These are phyloP conservation scores for Amitus sp. DNA, from an alignment of 2,888 invertebrate genomes.

Conservation along the genomic window DNA sequence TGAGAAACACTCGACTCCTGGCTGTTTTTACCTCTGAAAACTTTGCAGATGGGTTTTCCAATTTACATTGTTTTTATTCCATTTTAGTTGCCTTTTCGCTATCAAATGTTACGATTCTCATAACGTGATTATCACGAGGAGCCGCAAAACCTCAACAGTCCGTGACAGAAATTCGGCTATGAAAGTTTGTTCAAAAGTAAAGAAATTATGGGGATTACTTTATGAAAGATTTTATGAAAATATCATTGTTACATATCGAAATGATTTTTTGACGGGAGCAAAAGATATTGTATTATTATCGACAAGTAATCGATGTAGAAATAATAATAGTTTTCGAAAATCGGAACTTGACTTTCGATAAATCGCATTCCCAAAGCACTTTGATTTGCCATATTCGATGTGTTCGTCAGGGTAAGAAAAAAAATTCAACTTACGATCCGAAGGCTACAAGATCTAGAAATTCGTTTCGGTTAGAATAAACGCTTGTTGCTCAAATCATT, in stretches of 20 bases:
- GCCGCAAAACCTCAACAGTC: not conserved
- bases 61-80: constrained; percentile 5
- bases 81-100: constrained; percentile 2
- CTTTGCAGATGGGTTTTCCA: constrained; percentile 6
- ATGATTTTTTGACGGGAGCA: not conserved
- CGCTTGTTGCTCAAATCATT: not conserved
- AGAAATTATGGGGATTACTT: not conserved
- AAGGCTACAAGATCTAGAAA: too few species aligned
- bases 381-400: not conserved
- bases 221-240: too few species aligned
- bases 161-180: too few species aligned
- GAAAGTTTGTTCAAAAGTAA: too few species aligned
- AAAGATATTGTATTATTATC: not conserved
- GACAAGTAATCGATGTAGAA: not conserved
- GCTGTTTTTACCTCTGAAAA: constrained; percentile 3
- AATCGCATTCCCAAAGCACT: constrained; percentile 1
- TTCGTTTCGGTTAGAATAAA: not conserved
- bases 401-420: not conserved
- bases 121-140: constrained; percentile 2
- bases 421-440: constrained; percentile 23
- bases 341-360: not conserved
- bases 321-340: not conserved
- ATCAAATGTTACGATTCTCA: constrained; percentile 6
- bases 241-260: not conserved
- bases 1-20: constrained; percentile 11